These are phyloP conservation scores for Bombus pyrosoma DNA, from an alignment of 1,140 invertebrate species.

Conservation along the genomic window DNA sequence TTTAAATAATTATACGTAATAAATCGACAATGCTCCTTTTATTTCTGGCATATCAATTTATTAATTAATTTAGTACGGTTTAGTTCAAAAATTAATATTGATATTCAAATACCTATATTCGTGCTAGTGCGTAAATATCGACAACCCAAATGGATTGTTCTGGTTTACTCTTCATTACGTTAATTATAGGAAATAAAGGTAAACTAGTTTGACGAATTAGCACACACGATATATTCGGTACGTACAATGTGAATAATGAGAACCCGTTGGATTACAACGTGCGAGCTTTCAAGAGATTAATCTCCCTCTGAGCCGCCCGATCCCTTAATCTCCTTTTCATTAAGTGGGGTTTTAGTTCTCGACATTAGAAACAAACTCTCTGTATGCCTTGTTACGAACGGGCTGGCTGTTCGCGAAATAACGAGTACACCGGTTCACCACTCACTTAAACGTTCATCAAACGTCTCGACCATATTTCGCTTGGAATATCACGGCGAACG, in stretches of 20 bases:
- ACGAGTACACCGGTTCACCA: neutral
- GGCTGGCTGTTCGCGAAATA: conserved; percentile 15
- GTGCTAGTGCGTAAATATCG: neutral
- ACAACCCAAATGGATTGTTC: neutral
- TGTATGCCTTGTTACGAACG: neutral
- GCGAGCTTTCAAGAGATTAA: conserved; percentile 59
- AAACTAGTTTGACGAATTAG: conserved; percentile 8
- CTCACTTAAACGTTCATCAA: neutral
- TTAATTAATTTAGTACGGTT: no score
- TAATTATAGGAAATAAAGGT: conserved; percentile 23
- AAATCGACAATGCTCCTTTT: neutral
- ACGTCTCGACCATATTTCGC: neutral
- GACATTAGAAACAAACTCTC: conserved; percentile 45
- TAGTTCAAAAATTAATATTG: neutral
- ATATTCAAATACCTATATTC: neutral
- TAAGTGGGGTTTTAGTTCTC: conserved; percentile 45
- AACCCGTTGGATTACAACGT: conserved; percentile 59
- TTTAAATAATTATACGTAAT: neutral
- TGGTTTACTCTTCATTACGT: conserved; percentile 18
- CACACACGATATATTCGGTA: conserved; percentile 3
- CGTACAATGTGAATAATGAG: conserved; percentile 56
- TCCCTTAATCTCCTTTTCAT: conserved; percentile 61
- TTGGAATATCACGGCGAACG: neutral
- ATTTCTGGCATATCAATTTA: neutral
- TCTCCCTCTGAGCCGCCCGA: conserved; percentile 54